phyloP scores from a whole-genome alignment of 2,797 vertebrate species.

The Paramormyrops hopkinsi region DNA sequence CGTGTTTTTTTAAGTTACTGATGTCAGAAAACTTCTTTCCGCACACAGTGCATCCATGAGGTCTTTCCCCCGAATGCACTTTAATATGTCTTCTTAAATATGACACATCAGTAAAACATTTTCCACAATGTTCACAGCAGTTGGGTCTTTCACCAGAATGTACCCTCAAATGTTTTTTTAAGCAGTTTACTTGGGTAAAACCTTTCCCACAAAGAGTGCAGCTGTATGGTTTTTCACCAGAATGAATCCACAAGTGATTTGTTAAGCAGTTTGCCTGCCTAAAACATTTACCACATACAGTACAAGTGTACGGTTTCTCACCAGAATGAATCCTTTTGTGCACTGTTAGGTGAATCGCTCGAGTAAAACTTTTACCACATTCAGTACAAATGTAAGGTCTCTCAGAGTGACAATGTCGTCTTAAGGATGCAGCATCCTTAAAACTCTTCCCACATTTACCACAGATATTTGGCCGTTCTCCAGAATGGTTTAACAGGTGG shows the following conservation, averaged over 20 bases:
- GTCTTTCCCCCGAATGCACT: background rate
- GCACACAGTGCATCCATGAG: slow-evolving; percentile 33
- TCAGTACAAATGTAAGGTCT: background rate
- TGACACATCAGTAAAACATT: background rate
- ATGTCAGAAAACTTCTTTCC: slow-evolving; percentile 39
- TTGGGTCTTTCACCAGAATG: slow-evolving; percentile 16
- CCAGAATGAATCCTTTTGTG: background rate
- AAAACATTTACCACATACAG: background rate
- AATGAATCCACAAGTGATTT: slow-evolving; percentile 15
- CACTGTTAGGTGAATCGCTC: background rate
- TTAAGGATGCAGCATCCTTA: background rate
- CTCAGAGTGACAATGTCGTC: background rate
- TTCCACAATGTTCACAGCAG: background rate
- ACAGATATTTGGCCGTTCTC: background rate
- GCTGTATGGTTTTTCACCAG: background rate
- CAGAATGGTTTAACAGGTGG: background rate
- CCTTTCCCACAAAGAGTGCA: slow-evolving; percentile 4
- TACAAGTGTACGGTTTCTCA: background rate
- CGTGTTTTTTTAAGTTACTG: slow-evolving; percentile 41
- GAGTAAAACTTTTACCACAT: background rate
- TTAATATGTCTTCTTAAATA: slow-evolving; percentile 6
- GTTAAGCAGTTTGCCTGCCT: slow-evolving; percentile 7
- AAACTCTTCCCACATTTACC: background rate
- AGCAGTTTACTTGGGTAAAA: slow-evolving; percentile 4
- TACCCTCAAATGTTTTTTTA: background rate